These are phyloP conservation scores for Eupithecia subumbrata DNA, from an alignment of 2,888 invertebrate genomes.

Conservation along the genomic window DNA sequence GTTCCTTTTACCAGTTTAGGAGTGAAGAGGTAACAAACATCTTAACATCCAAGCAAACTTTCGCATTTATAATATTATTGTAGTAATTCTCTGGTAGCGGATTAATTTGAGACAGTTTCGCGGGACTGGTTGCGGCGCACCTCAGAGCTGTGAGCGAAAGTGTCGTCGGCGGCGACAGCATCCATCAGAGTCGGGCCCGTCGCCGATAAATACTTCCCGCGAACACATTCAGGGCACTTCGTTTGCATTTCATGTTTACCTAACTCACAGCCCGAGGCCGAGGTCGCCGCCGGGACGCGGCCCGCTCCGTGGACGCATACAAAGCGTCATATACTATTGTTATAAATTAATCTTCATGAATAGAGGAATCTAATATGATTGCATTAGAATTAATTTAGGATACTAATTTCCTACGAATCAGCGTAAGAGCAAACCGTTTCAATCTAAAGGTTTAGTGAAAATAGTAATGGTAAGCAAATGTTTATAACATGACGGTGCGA, in stretches of 20 bases:
- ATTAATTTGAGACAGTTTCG: too few species aligned
- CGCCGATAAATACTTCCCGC: constrained; percentile 20
- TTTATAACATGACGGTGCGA: background rate
- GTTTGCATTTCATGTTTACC: constrained; percentile 5
- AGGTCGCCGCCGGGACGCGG: background rate
- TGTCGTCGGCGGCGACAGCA: background rate
- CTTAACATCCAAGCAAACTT: background rate
- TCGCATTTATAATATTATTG: background rate
- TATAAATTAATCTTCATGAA: background rate
- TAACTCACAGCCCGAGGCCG: background rate
- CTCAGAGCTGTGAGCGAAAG: background rate
- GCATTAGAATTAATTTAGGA: background rate
- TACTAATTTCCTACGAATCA: too few species aligned
- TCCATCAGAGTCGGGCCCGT: background rate
- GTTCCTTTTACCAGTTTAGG: background rate
- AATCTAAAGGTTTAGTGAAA: background rate
- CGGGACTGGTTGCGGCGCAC: background rate
- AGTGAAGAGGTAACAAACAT: background rate
- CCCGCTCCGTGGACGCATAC: background rate
- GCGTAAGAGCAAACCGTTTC: too few species aligned
- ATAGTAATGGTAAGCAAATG: background rate
- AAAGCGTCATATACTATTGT: background rate
- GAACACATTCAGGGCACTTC: constrained; percentile 25
- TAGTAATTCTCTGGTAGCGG: too few species aligned
- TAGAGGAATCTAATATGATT: background rate